phyloP scores from a whole-genome alignment of 2,797 vertebrate species.

The Xiphorhynchus erythropygius region DNA sequence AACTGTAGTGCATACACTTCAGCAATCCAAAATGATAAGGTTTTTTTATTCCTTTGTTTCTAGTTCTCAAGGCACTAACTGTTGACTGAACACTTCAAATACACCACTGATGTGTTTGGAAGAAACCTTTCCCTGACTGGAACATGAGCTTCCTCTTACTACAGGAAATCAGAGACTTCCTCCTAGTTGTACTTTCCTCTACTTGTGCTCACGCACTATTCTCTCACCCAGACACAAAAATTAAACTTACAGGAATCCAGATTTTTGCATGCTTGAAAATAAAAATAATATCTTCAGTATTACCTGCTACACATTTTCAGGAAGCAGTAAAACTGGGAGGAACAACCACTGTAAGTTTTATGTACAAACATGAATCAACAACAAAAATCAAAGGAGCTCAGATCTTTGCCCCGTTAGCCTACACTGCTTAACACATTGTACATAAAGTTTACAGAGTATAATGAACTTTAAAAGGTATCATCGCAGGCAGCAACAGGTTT shows the following conservation, averaged over 20 bases:
- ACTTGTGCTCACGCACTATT: not conserved
- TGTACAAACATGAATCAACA: not conserved
- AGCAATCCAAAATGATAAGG: not conserved
- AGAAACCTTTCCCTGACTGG: not conserved
- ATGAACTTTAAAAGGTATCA: not conserved
- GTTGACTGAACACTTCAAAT: not conserved
- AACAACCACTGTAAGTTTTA: not conserved
- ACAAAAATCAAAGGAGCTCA: not conserved
- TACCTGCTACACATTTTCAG: not conserved
- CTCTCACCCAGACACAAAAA: not conserved
- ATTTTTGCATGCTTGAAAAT: not conserved
- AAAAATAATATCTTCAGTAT: not conserved
- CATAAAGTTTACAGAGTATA: not conserved
- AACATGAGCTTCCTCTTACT: not conserved
- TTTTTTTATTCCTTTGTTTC: not conserved
- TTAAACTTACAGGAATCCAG: not conserved
- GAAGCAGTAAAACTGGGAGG: not conserved
- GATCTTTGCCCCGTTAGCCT: not conserved
- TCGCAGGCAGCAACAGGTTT: not conserved
- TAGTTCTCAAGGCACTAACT: not conserved
- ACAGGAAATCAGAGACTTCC: constrained; percentile 6
- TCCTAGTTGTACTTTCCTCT: not conserved
- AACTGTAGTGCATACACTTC: not conserved
- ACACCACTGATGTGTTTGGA: not conserved
- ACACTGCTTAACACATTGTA: not conserved